phyloP scores from a whole-genome alignment of 2,797 vertebrate genomes.

The Siniperca obscura region DNA sequence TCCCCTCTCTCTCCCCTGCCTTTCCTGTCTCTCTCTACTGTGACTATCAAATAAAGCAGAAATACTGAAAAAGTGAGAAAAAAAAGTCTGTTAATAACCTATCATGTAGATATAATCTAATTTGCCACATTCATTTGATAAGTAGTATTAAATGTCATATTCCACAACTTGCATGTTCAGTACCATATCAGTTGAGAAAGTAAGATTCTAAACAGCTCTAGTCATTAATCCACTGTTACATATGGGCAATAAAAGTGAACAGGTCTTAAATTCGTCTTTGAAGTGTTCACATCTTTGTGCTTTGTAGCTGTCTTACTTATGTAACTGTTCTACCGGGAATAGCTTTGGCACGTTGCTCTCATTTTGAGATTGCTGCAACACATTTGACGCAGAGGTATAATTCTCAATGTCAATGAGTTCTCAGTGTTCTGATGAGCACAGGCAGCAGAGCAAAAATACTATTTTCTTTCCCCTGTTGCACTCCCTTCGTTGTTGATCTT shows the following conservation, averaged over 20 bases:
- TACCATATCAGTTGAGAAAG: slow-evolving; percentile 3
- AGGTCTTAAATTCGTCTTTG: slow-evolving; percentile 59
- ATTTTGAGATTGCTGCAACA: slow-evolving; percentile 73
- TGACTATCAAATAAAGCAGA: too few relatives aligned
- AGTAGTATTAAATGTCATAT: slow-evolving; percentile 38
- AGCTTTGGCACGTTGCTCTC: slow-evolving; percentile 65
- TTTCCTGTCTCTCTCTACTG: too few relatives aligned
- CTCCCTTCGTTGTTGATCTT: slow-evolving; percentile 60
- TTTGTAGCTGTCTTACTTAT: slow-evolving; percentile 57
- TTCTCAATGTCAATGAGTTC: slow-evolving; percentile 69
- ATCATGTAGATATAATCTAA: slow-evolving; percentile 35
- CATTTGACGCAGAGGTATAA: slow-evolving; percentile 68
- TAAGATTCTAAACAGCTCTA: slow-evolving; percentile 26
- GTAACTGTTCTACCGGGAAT: slow-evolving; percentile 58
- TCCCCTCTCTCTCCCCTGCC: too few relatives aligned
- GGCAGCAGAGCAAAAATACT: slow-evolving; percentile 49
- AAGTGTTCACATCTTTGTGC: slow-evolving; percentile 56
- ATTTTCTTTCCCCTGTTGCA: slow-evolving; percentile 53
- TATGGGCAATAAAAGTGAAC: slow-evolving; percentile 42
- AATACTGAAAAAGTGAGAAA: too few relatives aligned
- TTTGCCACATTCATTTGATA: slow-evolving; percentile 28
- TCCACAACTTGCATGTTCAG: slow-evolving; percentile 39
- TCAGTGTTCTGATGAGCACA: slow-evolving; percentile 45
- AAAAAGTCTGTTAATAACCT: slow-evolving; percentile 27
- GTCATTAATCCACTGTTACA: slow-evolving; percentile 53